phyloP scores from a whole-genome alignment of 64 coral and sea anemone genomes.

The Cladopsammia gracilis region DNA sequence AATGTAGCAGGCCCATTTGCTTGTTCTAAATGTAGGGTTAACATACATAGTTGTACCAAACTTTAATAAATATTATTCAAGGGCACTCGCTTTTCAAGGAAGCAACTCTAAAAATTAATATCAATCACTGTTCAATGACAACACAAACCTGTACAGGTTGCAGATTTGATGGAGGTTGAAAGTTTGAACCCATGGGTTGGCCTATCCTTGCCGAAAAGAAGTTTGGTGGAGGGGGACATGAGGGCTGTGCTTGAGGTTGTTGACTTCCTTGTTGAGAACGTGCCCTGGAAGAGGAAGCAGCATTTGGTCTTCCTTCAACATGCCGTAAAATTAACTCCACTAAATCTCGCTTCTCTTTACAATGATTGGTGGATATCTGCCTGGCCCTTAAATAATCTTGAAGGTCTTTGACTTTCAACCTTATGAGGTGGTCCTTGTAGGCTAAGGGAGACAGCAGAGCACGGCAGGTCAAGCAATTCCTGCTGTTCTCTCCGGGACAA shows the following conservation, averaged over 20 bases:
- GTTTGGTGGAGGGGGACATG: neutral
- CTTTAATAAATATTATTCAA: too few relatives aligned
- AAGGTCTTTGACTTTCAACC: constrained; percentile 3
- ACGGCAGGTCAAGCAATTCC: neutral
- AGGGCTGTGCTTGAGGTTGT: neutral
- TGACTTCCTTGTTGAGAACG: constrained; percentile 2
- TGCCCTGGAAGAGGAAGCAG: neutral
- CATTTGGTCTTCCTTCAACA: too few relatives aligned
- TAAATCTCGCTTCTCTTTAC: constrained; percentile 3
- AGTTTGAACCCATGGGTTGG: neutral
- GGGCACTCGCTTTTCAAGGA: too few relatives aligned
- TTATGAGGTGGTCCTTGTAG: neutral
- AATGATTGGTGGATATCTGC: neutral
- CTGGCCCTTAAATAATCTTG: constrained; percentile 6
- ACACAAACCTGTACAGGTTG: neutral
- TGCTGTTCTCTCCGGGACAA: constrained; percentile 14
- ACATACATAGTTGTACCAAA: too few relatives aligned
- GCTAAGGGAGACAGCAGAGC: neutral
- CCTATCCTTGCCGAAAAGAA: too few relatives aligned
- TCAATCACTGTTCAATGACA: too few relatives aligned
- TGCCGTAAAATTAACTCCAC: too few relatives aligned
- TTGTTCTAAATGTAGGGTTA: too few relatives aligned
- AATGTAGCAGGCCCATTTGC: too few relatives aligned
- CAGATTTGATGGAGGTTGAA: neutral
- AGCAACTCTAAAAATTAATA: too few relatives aligned